Conservation (phyloP, 1,140 invertebrate genomes). For the Lordiphosa clarofinis region DNA sequence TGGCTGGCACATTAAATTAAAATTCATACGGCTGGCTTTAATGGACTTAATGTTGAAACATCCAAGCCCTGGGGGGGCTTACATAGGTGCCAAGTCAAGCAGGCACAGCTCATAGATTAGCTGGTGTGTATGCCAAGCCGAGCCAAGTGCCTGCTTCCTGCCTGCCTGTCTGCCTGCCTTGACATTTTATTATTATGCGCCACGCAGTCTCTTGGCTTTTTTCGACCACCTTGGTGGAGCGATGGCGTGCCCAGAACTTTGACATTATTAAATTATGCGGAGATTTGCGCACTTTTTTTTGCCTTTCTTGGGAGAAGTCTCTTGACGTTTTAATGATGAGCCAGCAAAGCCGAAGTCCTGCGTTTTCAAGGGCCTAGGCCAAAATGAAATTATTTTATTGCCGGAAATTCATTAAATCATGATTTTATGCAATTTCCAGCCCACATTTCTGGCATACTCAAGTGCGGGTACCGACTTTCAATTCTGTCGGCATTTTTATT, state of each 20-base stretch:
- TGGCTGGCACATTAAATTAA: constrained; percentile 39
- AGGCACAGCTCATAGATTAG: constrained; percentile 62
- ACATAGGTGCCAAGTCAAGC: constrained; percentile 29
- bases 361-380: constrained; percentile 16
- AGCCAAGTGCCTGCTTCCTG: constrained; percentile 26
- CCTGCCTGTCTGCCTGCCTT: constrained; percentile 13
- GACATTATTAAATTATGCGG: constrained; percentile 73
- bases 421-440: constrained; percentile 71
- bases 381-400: constrained; percentile 76
- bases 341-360: constrained; percentile 21
- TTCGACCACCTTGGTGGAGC: constrained; percentile 26
- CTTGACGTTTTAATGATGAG: constrained; percentile 74
- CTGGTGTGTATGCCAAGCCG: constrained; percentile 39
- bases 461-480: constrained; percentile 41
- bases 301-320: constrained; percentile 31
- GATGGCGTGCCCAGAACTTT: constrained; percentile 34
- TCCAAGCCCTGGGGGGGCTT: constrained; percentile 51
- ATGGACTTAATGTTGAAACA: constrained; percentile 63
- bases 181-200: constrained; percentile 46
- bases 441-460: constrained; percentile 44
- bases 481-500: constrained; percentile 43
- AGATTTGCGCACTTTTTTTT: constrained; percentile 57
- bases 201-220: constrained; percentile 36
- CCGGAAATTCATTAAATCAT: constrained; percentile 60
- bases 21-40: constrained; percentile 70